A percentile compares a stretch with the other conserved stretches of the same genome.
phyloP scores from a whole-genome alignment of 2,797 vertebrate genomes.

The Myotis vivesi region DNA sequence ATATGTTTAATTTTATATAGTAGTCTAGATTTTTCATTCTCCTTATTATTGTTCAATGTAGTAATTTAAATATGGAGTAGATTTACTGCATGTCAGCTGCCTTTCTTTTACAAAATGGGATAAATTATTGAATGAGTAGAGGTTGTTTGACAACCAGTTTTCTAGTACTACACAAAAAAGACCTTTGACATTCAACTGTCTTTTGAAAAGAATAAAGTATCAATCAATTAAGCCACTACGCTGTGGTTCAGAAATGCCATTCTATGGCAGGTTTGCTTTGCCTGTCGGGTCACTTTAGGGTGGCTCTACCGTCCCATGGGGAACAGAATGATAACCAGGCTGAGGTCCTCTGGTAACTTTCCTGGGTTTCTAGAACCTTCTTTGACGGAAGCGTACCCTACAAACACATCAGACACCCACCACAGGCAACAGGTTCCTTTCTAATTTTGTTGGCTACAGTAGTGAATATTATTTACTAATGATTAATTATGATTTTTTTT shows the following conservation, averaged over 20 bases:
- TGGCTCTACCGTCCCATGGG: neutral
- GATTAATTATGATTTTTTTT: slow-evolving; percentile 35
- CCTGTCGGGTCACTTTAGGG: slow-evolving; percentile 77
- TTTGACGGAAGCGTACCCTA: neutral
- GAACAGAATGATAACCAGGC: neutral
- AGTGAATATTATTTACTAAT: slow-evolving; percentile 27
- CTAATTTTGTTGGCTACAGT: neutral
- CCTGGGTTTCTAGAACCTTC: neutral
- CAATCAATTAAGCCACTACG: slow-evolving; percentile 85
- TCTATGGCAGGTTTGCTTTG: slow-evolving; percentile 74
- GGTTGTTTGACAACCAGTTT: slow-evolving; percentile 87
- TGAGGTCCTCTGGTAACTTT: neutral
- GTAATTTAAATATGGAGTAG: slow-evolving; percentile 85
- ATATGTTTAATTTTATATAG: slow-evolving; percentile 89
- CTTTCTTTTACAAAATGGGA: slow-evolving; percentile 86
- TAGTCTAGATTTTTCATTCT: slow-evolving; percentile 85
- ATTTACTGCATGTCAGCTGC: slow-evolving; percentile 85
- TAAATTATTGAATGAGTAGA: slow-evolving; percentile 88
- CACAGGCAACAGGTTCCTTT: neutral
- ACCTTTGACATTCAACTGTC: slow-evolving; percentile 87
- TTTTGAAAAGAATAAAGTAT: slow-evolving; percentile 86
- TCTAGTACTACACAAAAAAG: slow-evolving; percentile 85
- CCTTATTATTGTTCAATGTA: slow-evolving; percentile 84
- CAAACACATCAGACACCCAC: neutral
- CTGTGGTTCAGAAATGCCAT: slow-evolving; percentile 77